Percentiles rank a stretch among this genome's conserved stretches.
Evolutionary conservation across 2,888 invertebrate genomes (phyloP).

Genomic region (Sycophila texana): DNA sequence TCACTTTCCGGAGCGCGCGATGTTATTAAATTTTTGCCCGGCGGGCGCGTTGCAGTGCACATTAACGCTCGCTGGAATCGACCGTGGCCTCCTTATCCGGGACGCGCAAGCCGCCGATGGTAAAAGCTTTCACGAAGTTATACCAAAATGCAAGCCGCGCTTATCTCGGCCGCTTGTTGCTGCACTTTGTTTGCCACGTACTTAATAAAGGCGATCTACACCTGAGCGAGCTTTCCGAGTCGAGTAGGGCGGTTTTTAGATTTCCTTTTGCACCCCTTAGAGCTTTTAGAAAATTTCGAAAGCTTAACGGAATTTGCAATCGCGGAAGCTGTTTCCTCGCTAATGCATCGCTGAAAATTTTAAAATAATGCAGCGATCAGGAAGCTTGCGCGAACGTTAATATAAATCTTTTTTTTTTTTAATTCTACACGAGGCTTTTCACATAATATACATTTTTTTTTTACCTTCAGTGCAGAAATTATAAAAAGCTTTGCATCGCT

Average conservation of each 20-base stretch:
- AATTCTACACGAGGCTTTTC: too few species aligned
- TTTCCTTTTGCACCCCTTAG: background rate
- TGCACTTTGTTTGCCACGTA: constrained; percentile 36
- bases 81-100: background rate
- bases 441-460: too few species aligned
- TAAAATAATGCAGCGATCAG: too few species aligned
- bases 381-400: background rate
- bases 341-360: too few species aligned
- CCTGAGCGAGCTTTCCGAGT: constrained; percentile 5
- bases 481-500: too few species aligned
- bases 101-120: background rate
- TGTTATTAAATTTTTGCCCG: constrained; percentile 44
- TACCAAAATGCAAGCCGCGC: constrained; percentile 16
- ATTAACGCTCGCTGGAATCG: constrained; percentile 33
- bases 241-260: background rate
- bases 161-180: constrained; percentile 21
- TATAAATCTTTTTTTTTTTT: too few species aligned
- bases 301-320: constrained; percentile 25
- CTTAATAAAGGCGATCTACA: constrained; percentile 49
- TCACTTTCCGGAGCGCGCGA: constrained; percentile 29
- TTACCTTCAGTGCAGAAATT: too few species aligned
- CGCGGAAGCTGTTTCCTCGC: background rate
- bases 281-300: constrained; percentile 17
- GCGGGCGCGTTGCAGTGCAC: background rate
- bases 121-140: constrained; percentile 33